A percentile compares a stretch with the other conserved stretches of the same genome.
These are phyloP conservation scores for Telmatochromis sp. DNA, from an alignment of 2,113 vertebrate species.

Conservation along the genomic window DNA sequence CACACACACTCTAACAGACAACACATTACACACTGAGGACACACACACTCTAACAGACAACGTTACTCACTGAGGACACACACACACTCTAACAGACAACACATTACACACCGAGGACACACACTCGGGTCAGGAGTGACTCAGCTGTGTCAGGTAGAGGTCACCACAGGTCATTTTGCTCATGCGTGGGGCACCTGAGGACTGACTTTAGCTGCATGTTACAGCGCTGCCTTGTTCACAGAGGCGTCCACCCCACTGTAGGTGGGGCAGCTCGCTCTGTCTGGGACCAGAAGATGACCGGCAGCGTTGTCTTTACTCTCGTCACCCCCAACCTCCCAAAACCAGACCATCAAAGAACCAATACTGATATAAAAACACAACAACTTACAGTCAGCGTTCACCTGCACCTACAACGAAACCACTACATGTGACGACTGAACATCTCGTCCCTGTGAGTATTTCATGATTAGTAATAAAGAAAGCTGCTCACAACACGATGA, in stretches of 20 bases:
- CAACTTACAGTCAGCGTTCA: background rate
- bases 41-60: background rate
- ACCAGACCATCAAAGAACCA: background rate
- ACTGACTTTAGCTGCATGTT: background rate
- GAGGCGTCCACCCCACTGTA: background rate
- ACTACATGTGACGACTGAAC: background rate
- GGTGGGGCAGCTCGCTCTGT: background rate
- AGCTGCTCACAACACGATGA: background rate
- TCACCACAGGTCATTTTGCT: background rate
- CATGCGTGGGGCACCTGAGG: fast-evolving
- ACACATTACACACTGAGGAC: no score
- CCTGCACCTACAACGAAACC: background rate
- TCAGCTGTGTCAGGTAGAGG: background rate
- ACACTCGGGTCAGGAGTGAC: background rate
- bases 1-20: background rate
- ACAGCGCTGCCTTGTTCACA: background rate
- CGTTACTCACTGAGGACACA: background rate
- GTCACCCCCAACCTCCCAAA: background rate
- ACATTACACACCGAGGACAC: no score
- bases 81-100: no score
- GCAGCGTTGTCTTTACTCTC: background rate
- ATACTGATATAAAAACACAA: fast-evolving
- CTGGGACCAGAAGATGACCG: background rate
- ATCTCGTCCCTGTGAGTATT: background rate
- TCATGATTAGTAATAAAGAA: background rate